These are phyloP conservation scores for Tricholauxania praeusta DNA, from an alignment of 2,888 invertebrate species.

Conservation along the genomic window DNA sequence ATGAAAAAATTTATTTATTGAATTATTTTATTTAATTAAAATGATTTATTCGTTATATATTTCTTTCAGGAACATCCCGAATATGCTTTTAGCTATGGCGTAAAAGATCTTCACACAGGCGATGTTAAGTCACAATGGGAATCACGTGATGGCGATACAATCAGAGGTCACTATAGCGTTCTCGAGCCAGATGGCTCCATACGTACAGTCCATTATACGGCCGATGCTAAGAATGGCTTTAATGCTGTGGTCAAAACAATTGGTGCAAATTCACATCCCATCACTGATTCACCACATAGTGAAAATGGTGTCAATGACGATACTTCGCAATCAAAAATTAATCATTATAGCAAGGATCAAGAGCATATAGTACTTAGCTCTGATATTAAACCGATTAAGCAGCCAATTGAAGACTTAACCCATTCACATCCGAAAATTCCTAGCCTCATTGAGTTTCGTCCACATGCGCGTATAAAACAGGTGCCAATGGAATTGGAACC, in stretches of 20 bases:
- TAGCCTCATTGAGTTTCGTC: conserved; percentile 64
- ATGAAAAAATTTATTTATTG: too few species aligned
- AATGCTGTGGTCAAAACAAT: conserved; percentile 71
- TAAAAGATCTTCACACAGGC: conserved; percentile 72
- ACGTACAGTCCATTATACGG: conserved; percentile 72
- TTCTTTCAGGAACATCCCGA: conserved; percentile 68
- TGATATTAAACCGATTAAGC: conserved; percentile 60
- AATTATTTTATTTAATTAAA: neutral
- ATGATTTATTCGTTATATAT: conserved; percentile 24
- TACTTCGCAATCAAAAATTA: conserved; percentile 67
- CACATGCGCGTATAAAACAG: conserved; percentile 64
- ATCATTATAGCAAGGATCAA: conserved; percentile 67
- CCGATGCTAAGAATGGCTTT: conserved; percentile 71
- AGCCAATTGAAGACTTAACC: conserved; percentile 62
- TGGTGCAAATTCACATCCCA: conserved; percentile 66
- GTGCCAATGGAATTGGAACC: conserved; percentile 64
- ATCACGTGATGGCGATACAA: conserved; percentile 70
- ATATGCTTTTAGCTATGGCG: conserved; percentile 73
- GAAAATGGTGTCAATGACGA: conserved; percentile 55
- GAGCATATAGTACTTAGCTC: conserved; percentile 67
- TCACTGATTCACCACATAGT: conserved; percentile 62
- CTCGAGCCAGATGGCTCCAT: conserved; percentile 76
- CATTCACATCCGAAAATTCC: conserved; percentile 64
- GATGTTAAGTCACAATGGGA: conserved; percentile 74
- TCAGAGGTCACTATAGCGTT: conserved; percentile 74